Conservation (phyloP, 2,888 invertebrate species). For the Thymelicus lineola region DNA sequence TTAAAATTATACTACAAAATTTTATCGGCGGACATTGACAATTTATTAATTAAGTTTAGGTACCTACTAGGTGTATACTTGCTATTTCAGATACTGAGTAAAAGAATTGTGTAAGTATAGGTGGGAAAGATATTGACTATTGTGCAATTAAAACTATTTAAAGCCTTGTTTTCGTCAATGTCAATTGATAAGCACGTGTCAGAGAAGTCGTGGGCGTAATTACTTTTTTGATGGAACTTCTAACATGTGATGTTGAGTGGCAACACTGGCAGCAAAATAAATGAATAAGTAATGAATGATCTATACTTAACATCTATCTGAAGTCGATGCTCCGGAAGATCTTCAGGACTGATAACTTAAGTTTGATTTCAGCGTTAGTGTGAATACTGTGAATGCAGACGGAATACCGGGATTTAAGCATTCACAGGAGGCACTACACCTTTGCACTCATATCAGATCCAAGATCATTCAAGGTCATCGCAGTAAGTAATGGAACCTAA, state of each 20-base stretch:
- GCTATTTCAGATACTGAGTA: neutral
- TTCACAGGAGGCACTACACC: too few species aligned
- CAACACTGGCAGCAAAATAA: too few species aligned
- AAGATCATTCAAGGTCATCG: too few species aligned
- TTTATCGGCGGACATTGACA: slow-evolving; percentile 8
- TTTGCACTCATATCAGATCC: too few species aligned
- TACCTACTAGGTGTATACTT: neutral
- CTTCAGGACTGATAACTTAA: too few species aligned
- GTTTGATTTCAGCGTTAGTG: too few species aligned
- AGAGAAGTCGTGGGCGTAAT: neutral
- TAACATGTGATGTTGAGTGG: neutral
- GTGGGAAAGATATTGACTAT: neutral
- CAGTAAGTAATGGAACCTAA: too few species aligned
- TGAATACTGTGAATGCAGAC: too few species aligned
- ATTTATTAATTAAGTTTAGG: neutral
- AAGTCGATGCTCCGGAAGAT: too few species aligned
- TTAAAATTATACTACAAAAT: slow-evolving; percentile 4
- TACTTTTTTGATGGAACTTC: neutral
- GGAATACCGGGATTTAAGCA: too few species aligned
- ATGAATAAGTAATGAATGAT: too few species aligned
- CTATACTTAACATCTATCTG: too few species aligned
- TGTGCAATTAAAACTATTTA: slow-evolving; percentile 4
- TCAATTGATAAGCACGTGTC: neutral
- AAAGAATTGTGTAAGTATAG: slow-evolving; percentile 21
- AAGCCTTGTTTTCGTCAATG: neutral